These are phyloP conservation scores for Pterobdella sp. DNA, from an alignment of 2,888 invertebrate species.

Conservation along the genomic window DNA sequence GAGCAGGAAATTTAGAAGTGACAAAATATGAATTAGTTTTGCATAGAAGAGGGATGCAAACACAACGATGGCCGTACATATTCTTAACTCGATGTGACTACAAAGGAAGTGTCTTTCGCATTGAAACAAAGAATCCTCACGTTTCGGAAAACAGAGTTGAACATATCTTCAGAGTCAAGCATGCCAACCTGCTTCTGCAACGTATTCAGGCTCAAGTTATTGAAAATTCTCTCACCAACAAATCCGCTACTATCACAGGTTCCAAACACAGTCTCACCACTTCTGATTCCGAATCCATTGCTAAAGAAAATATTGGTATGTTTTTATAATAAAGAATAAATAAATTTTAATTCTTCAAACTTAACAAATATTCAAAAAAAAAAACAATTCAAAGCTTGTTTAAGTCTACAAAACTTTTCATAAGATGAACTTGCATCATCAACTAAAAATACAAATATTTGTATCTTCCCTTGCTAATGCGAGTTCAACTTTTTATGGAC, in stretches of 20 bases:
- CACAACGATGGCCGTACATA: conserved; percentile 19
- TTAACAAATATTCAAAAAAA: too few species aligned
- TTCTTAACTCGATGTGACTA: conserved; percentile 5
- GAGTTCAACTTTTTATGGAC: too few species aligned
- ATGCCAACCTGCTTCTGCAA: conserved; percentile 13
- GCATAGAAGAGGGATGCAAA: conserved; percentile 21
- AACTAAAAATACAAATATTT: too few species aligned
- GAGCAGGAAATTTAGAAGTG: conserved; percentile 20
- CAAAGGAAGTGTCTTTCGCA: neutral
- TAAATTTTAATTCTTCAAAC: too few species aligned
- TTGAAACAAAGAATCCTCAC: conserved; percentile 1
- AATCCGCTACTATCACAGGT: neutral
- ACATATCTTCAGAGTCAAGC: conserved; percentile 8
- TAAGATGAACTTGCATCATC: too few species aligned
- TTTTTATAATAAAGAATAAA: too few species aligned
- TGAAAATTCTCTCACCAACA: conserved; percentile 8
- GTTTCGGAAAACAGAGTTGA: neutral
- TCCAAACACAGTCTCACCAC: neutral
- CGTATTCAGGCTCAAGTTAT: conserved; percentile 5
- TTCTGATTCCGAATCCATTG: neutral
- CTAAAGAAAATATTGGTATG: neutral
- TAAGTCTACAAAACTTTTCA: too few species aligned
- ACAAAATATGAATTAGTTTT: conserved; percentile 24
- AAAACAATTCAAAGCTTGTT: too few species aligned
- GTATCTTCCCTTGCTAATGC: too few species aligned